Evolutionary conservation across 1,140 invertebrate genomes (phyloP).

Genomic region (Drosophila nebulosa): DNA sequence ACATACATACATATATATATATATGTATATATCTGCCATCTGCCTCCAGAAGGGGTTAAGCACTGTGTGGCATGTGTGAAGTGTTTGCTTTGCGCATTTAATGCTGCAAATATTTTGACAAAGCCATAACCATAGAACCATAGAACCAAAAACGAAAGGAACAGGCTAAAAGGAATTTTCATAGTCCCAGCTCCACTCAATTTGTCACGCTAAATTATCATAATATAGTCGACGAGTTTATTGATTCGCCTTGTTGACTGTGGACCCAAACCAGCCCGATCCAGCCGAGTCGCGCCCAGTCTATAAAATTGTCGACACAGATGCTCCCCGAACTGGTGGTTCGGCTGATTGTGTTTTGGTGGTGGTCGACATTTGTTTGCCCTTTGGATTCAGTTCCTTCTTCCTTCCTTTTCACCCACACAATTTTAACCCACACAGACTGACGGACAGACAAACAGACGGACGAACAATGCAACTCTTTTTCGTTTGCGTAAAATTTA

Average conservation of each 20-base stretch:
- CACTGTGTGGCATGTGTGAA: slow-evolving; percentile 55
- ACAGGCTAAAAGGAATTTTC: not conserved
- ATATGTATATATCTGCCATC: not conserved
- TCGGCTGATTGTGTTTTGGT: not conserved
- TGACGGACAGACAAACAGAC: slow-evolving; percentile 15
- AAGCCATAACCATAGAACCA: slow-evolving; percentile 32
- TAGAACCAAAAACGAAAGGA: not conserved
- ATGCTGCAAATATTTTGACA: slow-evolving; percentile 70
- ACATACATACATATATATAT: not conserved
- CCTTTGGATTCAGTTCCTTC: slow-evolving; percentile 67
- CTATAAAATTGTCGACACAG: slow-evolving; percentile 56
- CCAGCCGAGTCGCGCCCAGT: slow-evolving; percentile 5
- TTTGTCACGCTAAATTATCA: slow-evolving; percentile 70
- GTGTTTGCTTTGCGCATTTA: slow-evolving; percentile 74
- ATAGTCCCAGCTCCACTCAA: slow-evolving; percentile 19
- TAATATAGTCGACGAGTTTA: slow-evolving; percentile 60
- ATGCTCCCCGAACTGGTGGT: slow-evolving; percentile 27
- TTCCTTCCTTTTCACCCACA: too few relatives aligned
- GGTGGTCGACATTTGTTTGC: slow-evolving; percentile 45
- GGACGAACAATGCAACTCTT: slow-evolving; percentile 62
- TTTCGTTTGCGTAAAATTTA: slow-evolving; percentile 54
- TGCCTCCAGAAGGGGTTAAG: slow-evolving; percentile 38
- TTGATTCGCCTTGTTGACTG: slow-evolving; percentile 73
- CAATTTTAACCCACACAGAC: too few relatives aligned
- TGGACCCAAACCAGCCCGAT: slow-evolving; percentile 13